Percentiles rank a stretch among this genome's conserved stretches.
Evolutionary conservation across 2,113 vertebrate genomes (phyloP).

Genomic region (Progne subis): DNA sequence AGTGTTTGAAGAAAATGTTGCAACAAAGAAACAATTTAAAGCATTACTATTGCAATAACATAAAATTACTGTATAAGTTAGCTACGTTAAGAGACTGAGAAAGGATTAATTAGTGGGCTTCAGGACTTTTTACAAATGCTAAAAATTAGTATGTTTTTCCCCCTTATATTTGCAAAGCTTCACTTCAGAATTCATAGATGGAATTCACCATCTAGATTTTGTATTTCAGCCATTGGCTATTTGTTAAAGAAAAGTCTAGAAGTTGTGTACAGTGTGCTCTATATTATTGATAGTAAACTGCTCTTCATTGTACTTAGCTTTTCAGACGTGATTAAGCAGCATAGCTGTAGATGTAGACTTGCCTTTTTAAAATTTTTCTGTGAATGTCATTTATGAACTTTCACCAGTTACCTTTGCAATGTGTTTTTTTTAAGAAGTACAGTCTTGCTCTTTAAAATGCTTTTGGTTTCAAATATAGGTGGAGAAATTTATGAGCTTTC

Average conservation of each 20-base stretch:
- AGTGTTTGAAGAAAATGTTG: neutral
- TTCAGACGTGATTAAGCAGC: neutral
- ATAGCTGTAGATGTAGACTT: neutral
- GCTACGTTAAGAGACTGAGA: neutral
- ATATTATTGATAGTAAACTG: neutral
- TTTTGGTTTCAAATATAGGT: neutral
- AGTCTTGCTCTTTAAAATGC: neutral
- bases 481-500: neutral
- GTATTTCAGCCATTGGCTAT: neutral
- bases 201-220: neutral
- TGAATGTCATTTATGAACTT: neutral
- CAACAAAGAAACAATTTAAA: neutral
- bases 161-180: neutral
- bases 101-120: neutral
- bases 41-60: neutral
- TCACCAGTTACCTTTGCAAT: neutral
- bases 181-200: neutral
- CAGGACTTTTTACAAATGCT: neutral
- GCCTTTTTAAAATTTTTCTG: neutral
- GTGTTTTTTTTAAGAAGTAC: neutral
- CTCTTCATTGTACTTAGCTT: neutral
- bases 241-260: neutral
- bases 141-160: neutral
- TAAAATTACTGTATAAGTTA: neutral
- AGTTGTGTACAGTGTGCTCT: neutral